phyloP scores from a whole-genome alignment of 2,888 invertebrate genomes.

The Alloplasta piceator region DNA sequence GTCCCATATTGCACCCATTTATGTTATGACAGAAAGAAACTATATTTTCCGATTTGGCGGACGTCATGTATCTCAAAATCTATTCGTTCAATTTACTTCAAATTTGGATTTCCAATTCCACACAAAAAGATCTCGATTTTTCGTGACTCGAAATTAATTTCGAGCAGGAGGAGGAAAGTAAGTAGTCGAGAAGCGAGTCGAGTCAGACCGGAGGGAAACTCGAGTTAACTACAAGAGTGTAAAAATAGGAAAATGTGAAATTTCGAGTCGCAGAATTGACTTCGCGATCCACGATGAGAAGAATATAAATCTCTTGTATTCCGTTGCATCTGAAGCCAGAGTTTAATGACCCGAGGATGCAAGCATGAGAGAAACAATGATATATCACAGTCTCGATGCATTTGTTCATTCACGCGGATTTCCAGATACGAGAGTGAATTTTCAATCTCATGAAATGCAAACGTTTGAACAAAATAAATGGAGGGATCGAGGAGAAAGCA shows the following conservation, averaged over 20 bases:
- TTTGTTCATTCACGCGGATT: slow-evolving; percentile 57
- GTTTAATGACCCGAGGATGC: slow-evolving; percentile 57
- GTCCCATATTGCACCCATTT: too few relatives aligned
- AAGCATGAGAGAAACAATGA: too few relatives aligned
- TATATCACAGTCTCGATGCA: slow-evolving; percentile 16
- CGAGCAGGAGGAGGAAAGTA: background rate
- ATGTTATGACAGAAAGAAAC: too few relatives aligned
- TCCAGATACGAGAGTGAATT: slow-evolving; percentile 50
- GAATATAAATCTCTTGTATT: slow-evolving; percentile 29
- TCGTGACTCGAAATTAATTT: too few relatives aligned
- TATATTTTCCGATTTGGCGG: too few relatives aligned
- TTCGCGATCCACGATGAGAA: background rate
- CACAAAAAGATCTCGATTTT: too few relatives aligned
- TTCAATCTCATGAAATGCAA: background rate
- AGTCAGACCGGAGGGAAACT: slow-evolving; percentile 6
- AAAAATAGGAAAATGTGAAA: too few relatives aligned
- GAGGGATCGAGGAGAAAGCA: background rate
- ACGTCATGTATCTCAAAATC: too few relatives aligned
- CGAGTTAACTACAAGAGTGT: background rate
- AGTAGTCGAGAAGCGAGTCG: slow-evolving; percentile 4
- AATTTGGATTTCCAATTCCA: too few relatives aligned
- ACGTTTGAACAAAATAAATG: slow-evolving; percentile 17
- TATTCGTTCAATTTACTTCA: too few relatives aligned
- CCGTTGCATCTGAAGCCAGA: slow-evolving; percentile 6
- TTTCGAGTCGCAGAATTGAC: too few relatives aligned